Evolutionary conservation across 1,140 invertebrate species (phyloP).

Genomic region (Ceratoteleas bidentatus): DNA sequence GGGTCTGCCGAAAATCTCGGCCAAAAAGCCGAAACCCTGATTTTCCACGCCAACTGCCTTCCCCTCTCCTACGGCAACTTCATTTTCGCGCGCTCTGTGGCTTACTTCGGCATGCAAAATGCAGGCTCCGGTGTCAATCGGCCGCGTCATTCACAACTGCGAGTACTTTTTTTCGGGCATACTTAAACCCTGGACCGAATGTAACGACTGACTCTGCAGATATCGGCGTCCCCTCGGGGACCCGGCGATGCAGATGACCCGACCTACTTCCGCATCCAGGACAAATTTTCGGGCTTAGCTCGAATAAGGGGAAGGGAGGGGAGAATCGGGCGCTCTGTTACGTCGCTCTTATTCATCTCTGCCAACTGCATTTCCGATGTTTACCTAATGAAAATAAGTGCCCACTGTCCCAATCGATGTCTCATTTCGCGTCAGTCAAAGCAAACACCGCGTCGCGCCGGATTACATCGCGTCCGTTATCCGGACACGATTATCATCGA

Average conservation of each 20-base stretch:
- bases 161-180: conserved; percentile 30
- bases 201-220: conserved; percentile 69
- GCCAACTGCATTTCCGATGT: conserved; percentile 59
- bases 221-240: conserved; percentile 68
- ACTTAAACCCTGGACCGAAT: conserved; percentile 60
- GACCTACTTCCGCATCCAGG: conserved; percentile 77
- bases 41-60: background rate
- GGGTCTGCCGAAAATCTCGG: conserved; percentile 8
- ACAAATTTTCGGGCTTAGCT: conserved; percentile 70
- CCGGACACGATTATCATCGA: background rate
- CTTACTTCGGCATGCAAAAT: conserved; percentile 30
- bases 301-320: conserved; percentile 43
- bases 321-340: conserved; percentile 49
- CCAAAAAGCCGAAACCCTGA: conserved; percentile 7
- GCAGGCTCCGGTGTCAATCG: conserved; percentile 35
- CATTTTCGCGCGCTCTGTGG: conserved; percentile 24
- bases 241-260: conserved; percentile 74
- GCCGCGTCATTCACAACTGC: conserved; percentile 6
- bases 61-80: conserved; percentile 1
- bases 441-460: too few relatives aligned
- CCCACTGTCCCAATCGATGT: conserved; percentile 31
- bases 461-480: too few relatives aligned
- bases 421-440: conserved; percentile 26
- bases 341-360: conserved; percentile 60
- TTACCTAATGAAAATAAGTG: conserved; percentile 64